A percentile compares a stretch with the other conserved stretches of the same genome.
Conservation (phyloP, 2,888 invertebrate genomes). For the Lucinisca nassula region DNA sequence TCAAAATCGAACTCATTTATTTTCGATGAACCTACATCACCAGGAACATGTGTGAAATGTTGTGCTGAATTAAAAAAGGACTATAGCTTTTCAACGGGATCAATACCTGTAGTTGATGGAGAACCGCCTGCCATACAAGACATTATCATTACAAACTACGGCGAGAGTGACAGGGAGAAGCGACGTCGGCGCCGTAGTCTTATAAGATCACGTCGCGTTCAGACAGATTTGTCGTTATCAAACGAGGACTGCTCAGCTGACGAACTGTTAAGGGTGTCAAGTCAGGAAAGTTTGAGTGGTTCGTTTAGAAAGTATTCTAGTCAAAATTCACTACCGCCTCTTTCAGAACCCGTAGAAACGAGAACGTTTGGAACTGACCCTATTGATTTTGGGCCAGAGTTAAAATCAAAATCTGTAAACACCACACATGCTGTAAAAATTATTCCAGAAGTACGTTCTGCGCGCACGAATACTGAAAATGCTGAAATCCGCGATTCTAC, state of each 20-base stretch:
- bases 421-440: slow-evolving; percentile 73
- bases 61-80: slow-evolving; percentile 71
- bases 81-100: slow-evolving; percentile 53
- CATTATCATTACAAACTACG: slow-evolving; percentile 70
- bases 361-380: slow-evolving; percentile 66
- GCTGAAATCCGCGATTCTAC: slow-evolving; percentile 56
- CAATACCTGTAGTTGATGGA: slow-evolving; percentile 64
- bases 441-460: slow-evolving; percentile 70
- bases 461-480: slow-evolving; percentile 67
- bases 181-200: slow-evolving; percentile 64
- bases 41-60: slow-evolving; percentile 72
- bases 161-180: slow-evolving; percentile 51
- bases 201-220: slow-evolving; percentile 72
- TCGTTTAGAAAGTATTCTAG: slow-evolving; percentile 50
- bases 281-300: slow-evolving; percentile 66
- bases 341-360: slow-evolving; percentile 59
- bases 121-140: slow-evolving; percentile 72
- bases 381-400: slow-evolving; percentile 54
- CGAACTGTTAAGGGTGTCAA: slow-evolving; percentile 50
- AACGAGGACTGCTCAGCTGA: slow-evolving; percentile 46
- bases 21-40: slow-evolving; percentile 49
- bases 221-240: slow-evolving; percentile 69
- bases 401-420: slow-evolving; percentile 56
- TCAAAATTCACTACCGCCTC: slow-evolving; percentile 47
- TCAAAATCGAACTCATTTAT: slow-evolving; percentile 17